These are phyloP conservation scores for Amiota minor DNA, from an alignment of 2,888 invertebrate genomes.

Conservation along the genomic window DNA sequence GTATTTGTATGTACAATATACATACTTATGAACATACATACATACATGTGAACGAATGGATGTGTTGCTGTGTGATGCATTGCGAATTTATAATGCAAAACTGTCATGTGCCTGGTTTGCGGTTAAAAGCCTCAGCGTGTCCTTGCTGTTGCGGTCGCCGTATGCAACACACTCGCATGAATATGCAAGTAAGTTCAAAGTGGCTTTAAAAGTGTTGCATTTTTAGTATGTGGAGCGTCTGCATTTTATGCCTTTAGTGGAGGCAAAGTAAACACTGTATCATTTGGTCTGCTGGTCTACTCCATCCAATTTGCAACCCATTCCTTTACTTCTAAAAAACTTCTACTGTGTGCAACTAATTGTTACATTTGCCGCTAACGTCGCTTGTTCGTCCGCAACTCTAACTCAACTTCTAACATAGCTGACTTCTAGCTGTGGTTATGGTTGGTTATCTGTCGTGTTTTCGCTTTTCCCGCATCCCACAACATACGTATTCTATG, in stretches of 20 bases:
- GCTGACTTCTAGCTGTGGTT: no score
- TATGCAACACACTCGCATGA: no score
- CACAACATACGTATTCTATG: no score
- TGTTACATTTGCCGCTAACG: conserved; percentile 5
- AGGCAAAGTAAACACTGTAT: not conserved
- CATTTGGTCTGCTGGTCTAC: not conserved
- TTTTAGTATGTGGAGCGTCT: not conserved
- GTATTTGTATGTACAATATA: not conserved
- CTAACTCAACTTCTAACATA: no score
- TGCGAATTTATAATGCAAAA: not conserved
- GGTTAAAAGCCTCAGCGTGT: conserved; percentile 8
- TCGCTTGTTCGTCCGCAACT: not conserved
- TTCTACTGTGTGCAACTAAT: conserved; percentile 7
- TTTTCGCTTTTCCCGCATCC: no score
- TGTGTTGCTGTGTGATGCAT: not conserved
- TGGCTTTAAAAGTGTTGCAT: not conserved
- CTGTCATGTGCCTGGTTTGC: not conserved
- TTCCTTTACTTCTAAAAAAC: no score
- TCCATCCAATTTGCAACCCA: not conserved
- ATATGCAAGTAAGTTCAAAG: no score
- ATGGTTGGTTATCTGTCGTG: no score
- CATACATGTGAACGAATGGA: not conserved
- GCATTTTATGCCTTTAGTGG: conserved; percentile 2
- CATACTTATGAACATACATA: no score
- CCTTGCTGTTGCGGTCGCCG: not conserved